Evolutionary conservation across 2,888 invertebrate species (phyloP).

Genomic region (Drosophila incognita): DNA sequence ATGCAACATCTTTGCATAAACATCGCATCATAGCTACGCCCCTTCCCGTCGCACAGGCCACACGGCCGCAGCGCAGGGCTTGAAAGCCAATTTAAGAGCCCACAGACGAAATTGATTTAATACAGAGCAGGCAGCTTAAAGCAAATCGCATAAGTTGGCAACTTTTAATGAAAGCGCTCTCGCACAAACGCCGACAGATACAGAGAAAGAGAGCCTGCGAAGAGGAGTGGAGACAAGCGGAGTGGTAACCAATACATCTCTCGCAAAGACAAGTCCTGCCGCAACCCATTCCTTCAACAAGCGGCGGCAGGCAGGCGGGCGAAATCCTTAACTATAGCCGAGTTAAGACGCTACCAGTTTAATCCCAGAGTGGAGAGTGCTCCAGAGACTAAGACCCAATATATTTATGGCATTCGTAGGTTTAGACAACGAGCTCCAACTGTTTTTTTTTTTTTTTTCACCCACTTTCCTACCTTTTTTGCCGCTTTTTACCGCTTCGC

Average conservation of each 20-base stretch:
- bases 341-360: constrained; percentile 71
- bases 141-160: constrained; percentile 74
- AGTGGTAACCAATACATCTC: constrained; percentile 5
- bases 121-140: constrained; percentile 54
- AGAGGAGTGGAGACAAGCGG: neutral
- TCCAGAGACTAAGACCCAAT: constrained; percentile 73
- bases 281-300: constrained; percentile 29
- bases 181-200: neutral
- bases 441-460: neutral
- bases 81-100: constrained; percentile 46
- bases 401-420: constrained; percentile 69
- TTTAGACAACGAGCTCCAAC: constrained; percentile 50
- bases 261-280: constrained; percentile 5
- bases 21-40: constrained; percentile 30
- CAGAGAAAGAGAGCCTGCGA: neutral
- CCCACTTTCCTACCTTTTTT: neutral
- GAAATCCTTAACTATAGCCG: constrained; percentile 71
- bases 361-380: constrained; percentile 72
- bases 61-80: constrained; percentile 10
- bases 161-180: constrained; percentile 65
- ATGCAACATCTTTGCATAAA: constrained; percentile 60
- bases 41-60: neutral
- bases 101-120: constrained; percentile 54
- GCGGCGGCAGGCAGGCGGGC: constrained; percentile 19
- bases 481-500: constrained; percentile 5